Base-by-base conservation (phyloP, 2,888 invertebrate genomes). In the Chaitophorus viminalis region DNA sequence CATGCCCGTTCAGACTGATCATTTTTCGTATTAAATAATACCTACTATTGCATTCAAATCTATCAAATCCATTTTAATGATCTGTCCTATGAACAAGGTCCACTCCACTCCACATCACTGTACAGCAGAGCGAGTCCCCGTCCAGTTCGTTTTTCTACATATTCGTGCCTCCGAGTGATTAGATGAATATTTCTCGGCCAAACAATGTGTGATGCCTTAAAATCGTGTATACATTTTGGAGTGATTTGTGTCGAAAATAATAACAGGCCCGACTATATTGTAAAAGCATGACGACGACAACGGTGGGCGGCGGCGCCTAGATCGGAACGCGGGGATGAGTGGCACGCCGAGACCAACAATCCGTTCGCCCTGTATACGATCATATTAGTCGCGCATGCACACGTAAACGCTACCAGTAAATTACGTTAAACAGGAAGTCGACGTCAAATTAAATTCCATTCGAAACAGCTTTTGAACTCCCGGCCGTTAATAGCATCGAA, bases 391-490 rank as follows among this genome's bases (percentile, higher is more conserved):
- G 18, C 18, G 72, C 72, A 39, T 46, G 6, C 39, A 39, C 39
- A 3, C 3, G 25, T 39, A 39, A 8, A 39, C 18, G n/a, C n/a
- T 25, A 33, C 52, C 52, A 14, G 36, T 36, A 6, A 5, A 36
- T 6, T 82, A 52, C 68, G 78, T 78, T 86, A 86, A 86, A 86
- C 85, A 70, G 85, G 85, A 86, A 86, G 85, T 70, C n/a, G 68
- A 77, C 77, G n/a, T 86, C 85, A n/a, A 78, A 86, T 86, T 86
- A 78, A 70, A 78, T 54, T 54, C 77, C 78, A 54, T 86, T 86
- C 70, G 77, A 78, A 78, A 86, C 78, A 78, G 78, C 68, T 78
- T 85, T 85, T 70, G 85, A 84, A 84, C 83, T 25, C 21, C 76
- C 75, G 75, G 65, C 83, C 83, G 75, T 84, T 84, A 83, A 83